Evolutionary conservation across 1,140 invertebrate genomes (phyloP), one percentile per base, ranked within the genome.

Genomic region (Schlechtendalia chinensis): DNA sequence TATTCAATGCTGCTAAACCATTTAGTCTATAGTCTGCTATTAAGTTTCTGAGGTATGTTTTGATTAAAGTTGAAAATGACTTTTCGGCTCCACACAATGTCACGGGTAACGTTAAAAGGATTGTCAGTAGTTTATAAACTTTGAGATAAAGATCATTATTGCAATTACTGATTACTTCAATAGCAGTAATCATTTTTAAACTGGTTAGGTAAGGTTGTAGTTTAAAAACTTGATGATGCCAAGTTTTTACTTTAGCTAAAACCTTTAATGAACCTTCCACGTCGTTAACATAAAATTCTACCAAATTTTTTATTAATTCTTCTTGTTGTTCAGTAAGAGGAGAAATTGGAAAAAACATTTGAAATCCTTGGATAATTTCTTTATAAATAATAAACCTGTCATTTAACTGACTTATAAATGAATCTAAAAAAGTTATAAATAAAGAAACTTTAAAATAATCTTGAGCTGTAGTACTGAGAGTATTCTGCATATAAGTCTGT

Each of bases 21-120:
- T 63, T 29, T 2, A 56, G 53, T 56, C 53, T 56, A 56, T 19
- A 56, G 17, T 19, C 53, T n/a, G 53, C 1, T 19, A 56, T 63
- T 29, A 27, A 63, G 24, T 29, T 63, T 63, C 10, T 63, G 59
- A 63, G 59, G 29, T 63, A 63, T 11, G 22, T 63, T 63, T 32
- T 32, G 24, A 63, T 63, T 63, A 63, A 29, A 63, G 59, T 63
- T 63, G 59, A 63, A 63, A 63, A 63, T 63, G 22, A 63, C 17
- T 27, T 12, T 32, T 63, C 24, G 5, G 59, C 59, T 63, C 29
- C 59, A 17, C 59, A 63, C 4, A 27, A 63, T 12, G 59, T 63
- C 11, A 63, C 59, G 11, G 59, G 59, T 63, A 29, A 63, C 59
- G 4, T 63, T 63, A 63, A 63, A 63, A 63, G 22, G 29, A 63